phyloP scores from a whole-genome alignment of 2,888 invertebrate species.

The Leptopilina myrica region DNA sequence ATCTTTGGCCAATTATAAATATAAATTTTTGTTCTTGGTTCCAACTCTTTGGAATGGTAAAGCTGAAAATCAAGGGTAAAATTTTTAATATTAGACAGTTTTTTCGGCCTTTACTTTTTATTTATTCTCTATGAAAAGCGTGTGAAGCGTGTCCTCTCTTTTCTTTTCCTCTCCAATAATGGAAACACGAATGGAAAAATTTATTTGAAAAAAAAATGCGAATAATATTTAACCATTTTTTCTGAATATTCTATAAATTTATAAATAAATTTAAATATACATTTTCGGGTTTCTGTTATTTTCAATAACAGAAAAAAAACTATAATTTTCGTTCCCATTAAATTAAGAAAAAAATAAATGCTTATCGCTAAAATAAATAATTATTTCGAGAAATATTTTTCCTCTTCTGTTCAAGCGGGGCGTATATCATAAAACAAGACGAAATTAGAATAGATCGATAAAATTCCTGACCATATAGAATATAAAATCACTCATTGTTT shows the following conservation, averaged over 20 bases:
- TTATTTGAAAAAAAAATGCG: too few species aligned
- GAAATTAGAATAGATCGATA: constrained; percentile 27
- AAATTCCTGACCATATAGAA: not conserved
- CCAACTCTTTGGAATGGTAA: constrained; percentile 33
- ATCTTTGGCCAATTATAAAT: constrained; percentile 28
- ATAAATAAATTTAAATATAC: too few species aligned
- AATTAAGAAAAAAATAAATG: not conserved
- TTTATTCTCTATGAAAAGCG: constrained; percentile 32
- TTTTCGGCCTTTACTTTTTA: not conserved
- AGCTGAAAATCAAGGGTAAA: constrained; percentile 28
- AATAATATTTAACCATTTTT: too few species aligned
- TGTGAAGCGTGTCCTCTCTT: constrained; percentile 28
- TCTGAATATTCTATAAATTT: too few species aligned
- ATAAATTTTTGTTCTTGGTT: not conserved
- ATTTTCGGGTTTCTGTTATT: too few species aligned
- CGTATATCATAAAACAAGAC: constrained; percentile 5
- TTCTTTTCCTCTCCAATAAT: too few species aligned
- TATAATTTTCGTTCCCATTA: too few species aligned
- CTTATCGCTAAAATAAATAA: not conserved
- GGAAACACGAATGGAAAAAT: too few species aligned
- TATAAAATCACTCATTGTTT: not conserved
- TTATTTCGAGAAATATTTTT: constrained; percentile 2
- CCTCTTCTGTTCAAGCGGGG: not conserved
- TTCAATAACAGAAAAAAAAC: too few species aligned
- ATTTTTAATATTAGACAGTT: not conserved